Base-by-base conservation (phyloP, 2,113 vertebrate species). In the Zonotrichia leucophrys region DNA sequence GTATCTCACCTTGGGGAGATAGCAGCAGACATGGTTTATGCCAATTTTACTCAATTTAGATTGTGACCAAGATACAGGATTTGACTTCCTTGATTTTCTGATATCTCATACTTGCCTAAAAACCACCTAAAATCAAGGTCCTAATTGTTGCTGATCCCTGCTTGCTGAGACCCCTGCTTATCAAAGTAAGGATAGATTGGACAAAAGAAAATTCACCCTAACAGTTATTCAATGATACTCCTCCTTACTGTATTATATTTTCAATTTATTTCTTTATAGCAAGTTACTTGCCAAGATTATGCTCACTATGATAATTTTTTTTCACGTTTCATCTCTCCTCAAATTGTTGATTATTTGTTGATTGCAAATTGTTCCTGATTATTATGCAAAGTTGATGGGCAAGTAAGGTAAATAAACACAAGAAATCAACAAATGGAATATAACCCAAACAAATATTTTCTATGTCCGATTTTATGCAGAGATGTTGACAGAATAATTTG, bases 1-100 rank as follows among this genome's bases (percentile, higher is more conserved):
- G 5, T 23, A 35, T 28, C 18, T 76, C 20, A 27, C 35, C 14
- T 0, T 47, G 19, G 12, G 10, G 14, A 82, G 2, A 70, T 0
- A 46, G 6, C 7, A 85, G 11, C 27, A 41, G 19, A 37, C 1
- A 5, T 7, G 8, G 15, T 53, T 69, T 27, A 25, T 63, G 67
- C 4, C 10, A 46, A 4, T 46, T 72, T 88, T 59, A 10, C 52
- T 77, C 1, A 1, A 23, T 44, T 66, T 35, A 35, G 4, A 60
- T 87, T 83, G 8, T 25, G 41, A 70, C 4, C 30, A 20, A 59
- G 28, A 72, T 9, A 2, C 2, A 42, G 14, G 10, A 37, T 80
- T 91, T 68, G 10, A 81, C 7, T 77, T 70, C 5, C 30, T 42
- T 42, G 3, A 31, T 84, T 30, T 31, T 89, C 37, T 42, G 21